Conservation (phyloP, 2,888 invertebrate genomes). For the Tupiocoris notatus region DNA sequence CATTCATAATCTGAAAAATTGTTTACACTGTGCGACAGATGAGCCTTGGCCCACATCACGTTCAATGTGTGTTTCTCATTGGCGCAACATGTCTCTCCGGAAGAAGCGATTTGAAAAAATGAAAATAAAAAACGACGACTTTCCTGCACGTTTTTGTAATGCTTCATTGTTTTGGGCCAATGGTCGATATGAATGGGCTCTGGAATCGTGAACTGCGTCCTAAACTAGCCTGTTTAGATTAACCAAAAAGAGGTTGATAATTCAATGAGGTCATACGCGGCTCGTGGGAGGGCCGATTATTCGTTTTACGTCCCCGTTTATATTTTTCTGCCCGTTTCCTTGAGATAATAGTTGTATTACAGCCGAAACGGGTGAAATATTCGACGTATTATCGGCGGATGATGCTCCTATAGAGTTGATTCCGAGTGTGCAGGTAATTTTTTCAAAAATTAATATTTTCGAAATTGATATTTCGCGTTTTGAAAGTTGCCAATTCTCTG, state of each 20-base stretch:
- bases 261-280: slow-evolving; percentile 9
- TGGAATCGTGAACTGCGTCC: slow-evolving; percentile 15
- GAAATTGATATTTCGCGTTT: too few relatives aligned
- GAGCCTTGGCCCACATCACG: background rate
- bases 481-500: too few relatives aligned
- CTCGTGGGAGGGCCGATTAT: too few relatives aligned
- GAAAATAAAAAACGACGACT: background rate
- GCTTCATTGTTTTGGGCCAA: background rate
- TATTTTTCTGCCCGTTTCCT: too few relatives aligned
- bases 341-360: too few relatives aligned
- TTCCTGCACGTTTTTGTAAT: background rate
- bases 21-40: background rate
- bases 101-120: background rate
- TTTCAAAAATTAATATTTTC: too few relatives aligned
- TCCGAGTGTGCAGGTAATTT: too few relatives aligned
- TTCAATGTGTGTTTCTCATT: background rate
- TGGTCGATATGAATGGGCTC: background rate
- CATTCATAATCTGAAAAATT: background rate
- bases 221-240: slow-evolving; percentile 28
- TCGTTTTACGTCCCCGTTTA: too few relatives aligned
- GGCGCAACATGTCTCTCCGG: background rate
- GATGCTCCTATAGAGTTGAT: too few relatives aligned
- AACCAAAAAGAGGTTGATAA: slow-evolving; percentile 23
- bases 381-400: too few relatives aligned
- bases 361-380: too few relatives aligned